Evolutionary conservation across 1,140 invertebrate species (phyloP).

Genomic region (Cheumatopsyche charites): DNA sequence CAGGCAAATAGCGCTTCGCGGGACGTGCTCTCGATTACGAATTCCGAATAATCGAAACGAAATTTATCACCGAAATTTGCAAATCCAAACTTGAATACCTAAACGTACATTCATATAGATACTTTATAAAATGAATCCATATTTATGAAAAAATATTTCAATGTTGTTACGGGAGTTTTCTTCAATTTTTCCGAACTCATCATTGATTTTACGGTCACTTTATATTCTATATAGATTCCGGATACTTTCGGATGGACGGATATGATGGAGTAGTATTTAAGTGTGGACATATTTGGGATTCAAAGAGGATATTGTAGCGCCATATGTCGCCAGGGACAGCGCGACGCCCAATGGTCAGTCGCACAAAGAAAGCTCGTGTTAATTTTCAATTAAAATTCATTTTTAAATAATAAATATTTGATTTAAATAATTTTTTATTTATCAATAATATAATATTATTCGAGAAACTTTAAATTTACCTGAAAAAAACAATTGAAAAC

Average conservation of each 20-base stretch:
- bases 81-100: no score
- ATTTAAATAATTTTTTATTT: constrained; percentile 5
- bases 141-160: no score
- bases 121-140: no score
- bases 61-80: no score
- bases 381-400: background rate
- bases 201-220: no score
- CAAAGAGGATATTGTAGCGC: constrained; percentile 48
- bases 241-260: background rate
- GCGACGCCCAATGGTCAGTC: constrained; percentile 44
- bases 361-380: constrained; percentile 29
- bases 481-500: background rate
- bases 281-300: constrained; percentile 49
- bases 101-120: no score
- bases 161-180: no score
- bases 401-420: constrained; percentile 19
- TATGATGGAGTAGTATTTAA: constrained; percentile 49
- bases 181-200: no score
- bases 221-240: background rate
- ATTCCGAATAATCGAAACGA: no score
- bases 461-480: background rate
- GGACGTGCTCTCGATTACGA: no score
- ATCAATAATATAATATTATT: no score
- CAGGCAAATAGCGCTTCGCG: no score
- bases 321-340: constrained; percentile 43